These are phyloP conservation scores for Ariopsis seemanni DNA, from an alignment of 2,113 vertebrate species.

Conservation along the genomic window DNA sequence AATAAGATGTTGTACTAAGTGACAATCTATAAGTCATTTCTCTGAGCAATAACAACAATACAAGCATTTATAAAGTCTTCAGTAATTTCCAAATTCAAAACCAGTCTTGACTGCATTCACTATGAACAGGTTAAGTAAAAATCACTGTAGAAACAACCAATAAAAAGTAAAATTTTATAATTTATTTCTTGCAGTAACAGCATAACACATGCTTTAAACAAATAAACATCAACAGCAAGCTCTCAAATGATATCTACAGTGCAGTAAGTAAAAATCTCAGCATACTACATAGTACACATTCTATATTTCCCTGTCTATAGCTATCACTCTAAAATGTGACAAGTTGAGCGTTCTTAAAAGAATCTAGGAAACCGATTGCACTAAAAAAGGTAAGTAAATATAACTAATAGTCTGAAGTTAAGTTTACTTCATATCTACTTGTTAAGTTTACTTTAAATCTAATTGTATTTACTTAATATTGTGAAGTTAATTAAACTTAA, in stretches of 20 bases:
- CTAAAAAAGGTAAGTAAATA: no score
- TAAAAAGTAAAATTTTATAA: neutral
- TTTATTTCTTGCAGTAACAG: neutral
- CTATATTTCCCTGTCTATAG: neutral
- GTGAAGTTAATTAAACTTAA: no score
- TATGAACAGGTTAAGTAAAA: neutral
- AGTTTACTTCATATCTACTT: no score
- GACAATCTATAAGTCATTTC: neutral
- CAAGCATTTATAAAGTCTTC: no score
- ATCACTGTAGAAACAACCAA: neutral
- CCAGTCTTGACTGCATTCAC: neutral
- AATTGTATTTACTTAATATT: no score
- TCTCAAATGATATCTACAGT: neutral
- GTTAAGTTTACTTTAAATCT: no score
- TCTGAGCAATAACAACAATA: no score
- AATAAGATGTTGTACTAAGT: neutral
- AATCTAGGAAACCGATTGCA: no score
- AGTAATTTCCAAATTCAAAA: no score
- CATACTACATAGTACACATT: neutral
- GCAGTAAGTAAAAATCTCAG: neutral
- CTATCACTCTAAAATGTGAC: no score
- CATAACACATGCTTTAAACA: neutral
- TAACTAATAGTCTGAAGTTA: no score
- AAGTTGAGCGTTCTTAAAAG: no score
- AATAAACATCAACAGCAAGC: neutral